Percentiles rank a stretch among this genome's conserved stretches.
phyloP scores from a whole-genome alignment of 1,140 invertebrate species.

The Bombus sylvicola region DNA sequence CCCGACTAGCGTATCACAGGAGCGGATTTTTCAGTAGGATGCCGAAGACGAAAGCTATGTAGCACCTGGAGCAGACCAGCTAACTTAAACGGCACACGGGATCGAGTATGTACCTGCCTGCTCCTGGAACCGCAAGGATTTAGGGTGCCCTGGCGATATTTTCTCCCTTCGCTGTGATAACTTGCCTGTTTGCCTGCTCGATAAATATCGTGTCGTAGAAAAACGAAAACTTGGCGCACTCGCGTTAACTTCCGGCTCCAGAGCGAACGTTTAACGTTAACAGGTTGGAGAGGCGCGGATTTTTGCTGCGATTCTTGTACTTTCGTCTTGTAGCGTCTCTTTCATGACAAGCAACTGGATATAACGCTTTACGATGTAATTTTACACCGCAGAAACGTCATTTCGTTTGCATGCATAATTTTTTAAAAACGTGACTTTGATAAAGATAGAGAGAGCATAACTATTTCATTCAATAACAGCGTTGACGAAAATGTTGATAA shows the following conservation, averaged over 20 bases:
- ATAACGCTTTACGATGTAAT: not conserved
- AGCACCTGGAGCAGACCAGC: not conserved
- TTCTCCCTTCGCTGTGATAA: constrained; percentile 9
- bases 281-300: not conserved
- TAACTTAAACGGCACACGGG: not conserved
- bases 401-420: not conserved
- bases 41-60: not conserved
- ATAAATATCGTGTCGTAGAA: constrained; percentile 5
- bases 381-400: not conserved
- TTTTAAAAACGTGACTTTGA: not conserved
- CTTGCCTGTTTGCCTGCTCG: constrained; percentile 1
- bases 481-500: too few species aligned
- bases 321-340: not conserved
- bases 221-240: not conserved
- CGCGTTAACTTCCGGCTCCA: not conserved
- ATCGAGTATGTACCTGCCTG: not conserved
- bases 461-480: too few species aligned
- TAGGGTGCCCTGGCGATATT: constrained; percentile 26
- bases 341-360: too few species aligned
- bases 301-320: not conserved
- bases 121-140: constrained; percentile 24
- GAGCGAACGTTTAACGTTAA: not conserved
- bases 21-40: not conserved
- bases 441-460: not conserved
- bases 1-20: not conserved